phyloP scores from a whole-genome alignment of 2,797 vertebrate genomes.

The Ceyx erithaca region DNA sequence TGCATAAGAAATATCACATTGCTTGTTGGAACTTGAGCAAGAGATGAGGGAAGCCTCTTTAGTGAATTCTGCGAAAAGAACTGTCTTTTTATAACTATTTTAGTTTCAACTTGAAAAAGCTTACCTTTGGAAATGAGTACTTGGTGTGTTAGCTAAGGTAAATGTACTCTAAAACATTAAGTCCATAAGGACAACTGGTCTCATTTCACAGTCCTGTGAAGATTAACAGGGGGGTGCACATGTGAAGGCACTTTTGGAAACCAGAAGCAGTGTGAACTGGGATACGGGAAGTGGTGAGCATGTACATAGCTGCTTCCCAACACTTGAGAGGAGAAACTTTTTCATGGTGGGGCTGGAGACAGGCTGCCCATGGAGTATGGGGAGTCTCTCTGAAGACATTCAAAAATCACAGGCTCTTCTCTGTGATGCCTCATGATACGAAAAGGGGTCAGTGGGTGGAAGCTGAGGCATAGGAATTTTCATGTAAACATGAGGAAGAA shows the following conservation, averaged over 20 bases:
- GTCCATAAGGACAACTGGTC: neutral
- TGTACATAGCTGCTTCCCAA: rapidly evolving
- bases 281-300: rapidly evolving
- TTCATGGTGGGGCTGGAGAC: no score
- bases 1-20: neutral
- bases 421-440: no score
- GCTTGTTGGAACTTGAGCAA: neutral
- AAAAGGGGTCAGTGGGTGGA: no score
- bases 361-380: no score
- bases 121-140: neutral
- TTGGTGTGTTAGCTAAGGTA: neutral
- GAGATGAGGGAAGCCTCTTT: neutral
- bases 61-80: neutral
- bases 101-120: neutral
- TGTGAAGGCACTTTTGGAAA: neutral
- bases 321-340: no score
- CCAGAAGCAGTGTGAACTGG: rapidly evolving
- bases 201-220: neutral
- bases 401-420: no score
- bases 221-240: neutral
- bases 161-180: neutral
- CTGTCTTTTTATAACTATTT: neutral
- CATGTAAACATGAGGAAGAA: no score
- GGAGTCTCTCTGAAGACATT: no score
- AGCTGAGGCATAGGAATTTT: no score